Evolutionary conservation across 2,888 invertebrate genomes (phyloP).

Genomic region (Chymomyza caudatula): DNA sequence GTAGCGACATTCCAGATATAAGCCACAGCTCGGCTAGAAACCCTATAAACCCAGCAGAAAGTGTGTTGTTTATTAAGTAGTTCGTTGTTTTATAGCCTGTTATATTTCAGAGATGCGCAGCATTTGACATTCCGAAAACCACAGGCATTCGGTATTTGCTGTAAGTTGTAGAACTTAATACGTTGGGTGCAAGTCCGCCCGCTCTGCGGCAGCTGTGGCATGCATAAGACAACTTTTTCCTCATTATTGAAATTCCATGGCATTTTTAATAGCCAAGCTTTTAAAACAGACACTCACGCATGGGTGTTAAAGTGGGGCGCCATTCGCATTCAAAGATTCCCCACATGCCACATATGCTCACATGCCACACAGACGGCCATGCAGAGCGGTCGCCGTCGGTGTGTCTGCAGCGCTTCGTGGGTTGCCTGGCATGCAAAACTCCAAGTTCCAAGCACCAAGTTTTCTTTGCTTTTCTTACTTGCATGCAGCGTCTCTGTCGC

Average conservation of each 20-base stretch:
- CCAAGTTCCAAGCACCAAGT: background rate
- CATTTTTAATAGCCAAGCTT: slow-evolving; percentile 39
- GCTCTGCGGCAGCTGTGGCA: background rate
- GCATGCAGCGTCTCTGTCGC: slow-evolving; percentile 1
- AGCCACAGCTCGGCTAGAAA: slow-evolving; percentile 31
- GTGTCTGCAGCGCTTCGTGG: slow-evolving; percentile 42
- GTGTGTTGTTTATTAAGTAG: slow-evolving; percentile 50
- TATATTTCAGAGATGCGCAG: background rate
- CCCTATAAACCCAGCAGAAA: slow-evolving; percentile 42
- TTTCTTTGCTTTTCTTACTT: slow-evolving; percentile 23
- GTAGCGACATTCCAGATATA: background rate
- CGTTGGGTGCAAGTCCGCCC: too few species aligned
- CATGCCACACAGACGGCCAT: slow-evolving; percentile 10
- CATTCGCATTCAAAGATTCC: slow-evolving; percentile 24
- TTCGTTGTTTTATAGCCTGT: slow-evolving; percentile 16
- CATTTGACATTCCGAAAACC: slow-evolving; percentile 58
- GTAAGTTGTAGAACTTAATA: slow-evolving; percentile 46
- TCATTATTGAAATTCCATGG: slow-evolving; percentile 50
- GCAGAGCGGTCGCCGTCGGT: slow-evolving; percentile 50
- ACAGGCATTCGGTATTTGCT: slow-evolving; percentile 54
- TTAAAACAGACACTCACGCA: background rate
- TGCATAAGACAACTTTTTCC: slow-evolving; percentile 27
- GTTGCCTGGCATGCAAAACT: slow-evolving; percentile 19
- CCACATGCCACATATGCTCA: slow-evolving; percentile 8
- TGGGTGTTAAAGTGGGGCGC: slow-evolving; percentile 46